These are phyloP conservation scores for Drosophila ezoana DNA, from an alignment of 2,888 invertebrate species.

Conservation along the genomic window DNA sequence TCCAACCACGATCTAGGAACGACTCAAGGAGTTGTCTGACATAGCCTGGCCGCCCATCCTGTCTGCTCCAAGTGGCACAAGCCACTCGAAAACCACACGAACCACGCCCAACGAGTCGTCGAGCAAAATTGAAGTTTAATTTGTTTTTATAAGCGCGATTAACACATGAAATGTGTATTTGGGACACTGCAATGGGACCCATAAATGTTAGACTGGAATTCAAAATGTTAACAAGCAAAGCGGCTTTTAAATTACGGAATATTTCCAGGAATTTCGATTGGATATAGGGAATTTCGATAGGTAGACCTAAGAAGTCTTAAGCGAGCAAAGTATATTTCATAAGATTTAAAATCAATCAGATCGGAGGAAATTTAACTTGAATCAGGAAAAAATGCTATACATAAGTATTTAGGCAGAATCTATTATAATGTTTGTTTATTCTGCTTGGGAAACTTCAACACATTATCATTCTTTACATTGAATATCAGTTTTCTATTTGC, in stretches of 20 bases:
- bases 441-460: background rate
- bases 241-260: slow-evolving; percentile 8
- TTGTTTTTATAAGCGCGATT: slow-evolving; percentile 81
- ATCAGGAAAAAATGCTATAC: too few species aligned
- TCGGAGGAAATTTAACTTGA: too few species aligned
- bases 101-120: slow-evolving; percentile 29
- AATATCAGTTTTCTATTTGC: too few species aligned
- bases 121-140: slow-evolving; percentile 82
- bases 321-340: too few species aligned
- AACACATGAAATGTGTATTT: slow-evolving; percentile 44
- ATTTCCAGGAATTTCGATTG: background rate
- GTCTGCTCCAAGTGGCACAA: slow-evolving; percentile 18
- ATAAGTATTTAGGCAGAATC: too few species aligned
- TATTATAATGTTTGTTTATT: too few species aligned
- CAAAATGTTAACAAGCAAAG: background rate
- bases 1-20: background rate
- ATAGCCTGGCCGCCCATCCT: slow-evolving; percentile 1
- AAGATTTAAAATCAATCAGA: too few species aligned
- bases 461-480: too few species aligned
- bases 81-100: slow-evolving; percentile 45
- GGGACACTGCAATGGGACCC: slow-evolving; percentile 20
- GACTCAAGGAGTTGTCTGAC: slow-evolving; percentile 9
- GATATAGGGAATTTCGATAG: too few species aligned
- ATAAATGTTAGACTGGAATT: slow-evolving; percentile 8
- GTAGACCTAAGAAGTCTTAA: too few species aligned